Percentiles rank a stretch among this genome's conserved stretches.
These are phyloP conservation scores for Etheostoma nigrum DNA, from an alignment of 2,797 vertebrate species.

Conservation along the genomic window DNA sequence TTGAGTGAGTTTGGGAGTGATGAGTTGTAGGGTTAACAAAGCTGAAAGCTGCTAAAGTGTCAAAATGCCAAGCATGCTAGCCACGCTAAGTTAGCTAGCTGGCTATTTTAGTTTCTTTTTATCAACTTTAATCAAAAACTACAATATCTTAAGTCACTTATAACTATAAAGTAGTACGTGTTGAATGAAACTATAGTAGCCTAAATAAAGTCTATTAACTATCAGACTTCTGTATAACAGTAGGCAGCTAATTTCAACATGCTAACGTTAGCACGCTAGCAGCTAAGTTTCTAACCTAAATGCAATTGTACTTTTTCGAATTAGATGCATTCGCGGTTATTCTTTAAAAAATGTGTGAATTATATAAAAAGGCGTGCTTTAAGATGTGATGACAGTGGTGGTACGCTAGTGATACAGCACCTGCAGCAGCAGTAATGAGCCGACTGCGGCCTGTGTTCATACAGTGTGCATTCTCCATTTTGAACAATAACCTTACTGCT, in stretches of 20 bases:
- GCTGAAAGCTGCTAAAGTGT: background rate
- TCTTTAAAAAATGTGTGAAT: no score
- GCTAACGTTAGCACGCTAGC: slow-evolving; percentile 74
- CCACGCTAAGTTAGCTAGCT: slow-evolving; percentile 43
- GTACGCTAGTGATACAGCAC: background rate
- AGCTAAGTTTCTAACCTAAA: slow-evolving; percentile 34
- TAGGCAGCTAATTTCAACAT: slow-evolving; percentile 35
- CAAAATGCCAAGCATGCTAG: slow-evolving; percentile 39
- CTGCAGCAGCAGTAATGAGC: slow-evolving; percentile 51
- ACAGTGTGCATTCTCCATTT: slow-evolving; percentile 92
- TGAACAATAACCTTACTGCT: slow-evolving; percentile 88
- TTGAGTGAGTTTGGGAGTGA: background rate
- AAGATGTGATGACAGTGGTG: background rate
- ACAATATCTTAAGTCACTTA: no score
- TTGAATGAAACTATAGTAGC: fast-evolving
- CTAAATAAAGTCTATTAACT: background rate
- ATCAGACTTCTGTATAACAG: slow-evolving; percentile 19
- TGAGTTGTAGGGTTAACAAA: background rate
- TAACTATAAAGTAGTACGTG: background rate
- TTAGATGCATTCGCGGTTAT: fast-evolving
- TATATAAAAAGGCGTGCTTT: background rate
- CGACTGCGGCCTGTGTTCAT: slow-evolving; percentile 78
- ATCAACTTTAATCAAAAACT: background rate
- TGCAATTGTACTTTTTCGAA: background rate
- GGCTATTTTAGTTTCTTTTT: background rate